phyloP scores from a whole-genome alignment of 2,113 vertebrate species.

The Pungitius pungitius region DNA sequence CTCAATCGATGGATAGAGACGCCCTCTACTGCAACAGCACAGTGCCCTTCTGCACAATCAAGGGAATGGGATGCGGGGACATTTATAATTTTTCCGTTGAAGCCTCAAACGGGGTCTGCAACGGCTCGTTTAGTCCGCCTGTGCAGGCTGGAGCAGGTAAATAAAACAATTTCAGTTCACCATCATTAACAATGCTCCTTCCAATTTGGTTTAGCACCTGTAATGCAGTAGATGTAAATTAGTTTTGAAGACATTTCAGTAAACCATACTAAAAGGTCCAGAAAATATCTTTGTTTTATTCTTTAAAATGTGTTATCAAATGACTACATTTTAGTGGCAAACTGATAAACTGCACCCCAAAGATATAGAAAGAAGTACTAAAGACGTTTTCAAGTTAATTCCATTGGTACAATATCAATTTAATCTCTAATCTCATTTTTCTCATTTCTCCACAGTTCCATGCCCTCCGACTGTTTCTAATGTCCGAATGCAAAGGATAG shows the following conservation, averaged over 20 bases:
- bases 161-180: neutral
- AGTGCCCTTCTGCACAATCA: conserved; percentile 63
- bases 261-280: neutral
- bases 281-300: neutral
- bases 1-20: conserved; percentile 36
- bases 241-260: neutral
- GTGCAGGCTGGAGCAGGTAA: conserved; percentile 76
- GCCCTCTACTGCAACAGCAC: conserved; percentile 59
- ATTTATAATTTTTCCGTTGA: conserved; percentile 76
- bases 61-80: conserved; percentile 72
- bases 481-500: conserved; percentile 57
- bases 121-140: conserved; percentile 69
- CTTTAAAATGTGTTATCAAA: neutral
- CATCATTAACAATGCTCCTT: neutral
- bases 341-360: neutral
- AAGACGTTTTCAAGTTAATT: neutral
- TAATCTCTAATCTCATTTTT: neutral
- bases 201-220: neutral
- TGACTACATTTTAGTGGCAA: neutral
- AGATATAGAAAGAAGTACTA: neutral
- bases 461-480: conserved; percentile 70
- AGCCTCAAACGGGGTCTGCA: conserved; percentile 74
- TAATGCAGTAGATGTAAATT: neutral
- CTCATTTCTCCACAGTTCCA: conserved; percentile 71
- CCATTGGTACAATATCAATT: neutral